Evolutionary conservation across 2,797 vertebrate genomes (phyloP).

Genomic region (Chaunax sp.): DNA sequence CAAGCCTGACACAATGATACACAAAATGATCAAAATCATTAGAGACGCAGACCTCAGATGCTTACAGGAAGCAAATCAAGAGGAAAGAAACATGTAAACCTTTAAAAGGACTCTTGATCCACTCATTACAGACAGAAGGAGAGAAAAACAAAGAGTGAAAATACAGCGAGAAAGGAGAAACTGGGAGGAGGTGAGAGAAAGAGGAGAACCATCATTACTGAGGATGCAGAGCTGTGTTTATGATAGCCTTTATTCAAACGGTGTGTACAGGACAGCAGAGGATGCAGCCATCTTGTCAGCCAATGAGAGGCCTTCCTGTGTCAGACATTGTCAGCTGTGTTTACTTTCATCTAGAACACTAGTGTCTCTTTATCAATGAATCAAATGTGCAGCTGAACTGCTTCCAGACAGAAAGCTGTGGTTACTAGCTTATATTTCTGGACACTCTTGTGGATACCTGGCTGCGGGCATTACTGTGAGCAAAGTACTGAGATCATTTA

Average conservation of each 20-base stretch:
- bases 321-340: too few relatives aligned
- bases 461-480: constrained; percentile 13
- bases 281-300: constrained; percentile 40
- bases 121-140: not conserved
- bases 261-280: constrained; percentile 22
- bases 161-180: not conserved
- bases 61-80: constrained; percentile 1
- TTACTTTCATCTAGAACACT: too few relatives aligned
- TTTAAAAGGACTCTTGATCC: constrained; percentile 1
- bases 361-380: too few relatives aligned
- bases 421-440: constrained; percentile 24
- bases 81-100: constrained; percentile 1
- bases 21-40: constrained; percentile 4
- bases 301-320: constrained; percentile 60
- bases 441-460: constrained; percentile 18
- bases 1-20: too few relatives aligned
- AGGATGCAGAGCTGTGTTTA: constrained; percentile 51
- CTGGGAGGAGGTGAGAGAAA: not conserved
- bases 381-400: constrained; percentile 43
- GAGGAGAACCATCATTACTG: constrained; percentile 50
- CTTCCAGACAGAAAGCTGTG: constrained; percentile 16
- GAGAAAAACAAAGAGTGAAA: not conserved
- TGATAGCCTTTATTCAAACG: constrained; percentile 57
- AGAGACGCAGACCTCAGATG: not conserved
- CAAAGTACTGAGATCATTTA: too few relatives aligned